A percentile compares a stretch with the other conserved stretches of the same genome.
These are phyloP conservation scores for Nephrotoma guestfalica DNA, from an alignment of 2,888 invertebrate species.

Conservation along the genomic window DNA sequence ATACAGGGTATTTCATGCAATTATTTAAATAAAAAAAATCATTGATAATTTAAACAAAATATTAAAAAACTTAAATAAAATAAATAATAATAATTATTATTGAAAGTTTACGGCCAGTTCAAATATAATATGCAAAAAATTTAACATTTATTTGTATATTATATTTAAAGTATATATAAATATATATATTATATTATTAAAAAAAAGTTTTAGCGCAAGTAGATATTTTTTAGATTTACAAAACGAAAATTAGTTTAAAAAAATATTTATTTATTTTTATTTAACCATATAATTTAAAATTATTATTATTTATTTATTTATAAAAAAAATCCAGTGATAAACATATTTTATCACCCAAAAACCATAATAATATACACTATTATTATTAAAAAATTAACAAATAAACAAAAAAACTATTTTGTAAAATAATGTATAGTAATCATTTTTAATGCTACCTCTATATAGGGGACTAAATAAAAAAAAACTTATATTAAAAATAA, in stretches of 20 bases:
- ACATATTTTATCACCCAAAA: not conserved
- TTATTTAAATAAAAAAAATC: constrained; percentile 42
- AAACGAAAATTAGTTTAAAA: not conserved
- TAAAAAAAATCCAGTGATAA: not conserved
- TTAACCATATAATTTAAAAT: not conserved
- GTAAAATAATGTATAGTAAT: constrained; percentile 5
- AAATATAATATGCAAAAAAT: not conserved
- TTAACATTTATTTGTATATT: not conserved
- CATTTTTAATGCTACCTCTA: constrained; percentile 7
- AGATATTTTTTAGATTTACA: not conserved
- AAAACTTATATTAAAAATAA: constrained; percentile 2
- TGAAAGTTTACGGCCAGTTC: constrained; percentile 1
- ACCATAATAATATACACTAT: not conserved
- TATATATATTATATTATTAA: not conserved
- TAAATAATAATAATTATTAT: constrained; percentile 3
- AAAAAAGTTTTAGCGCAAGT: not conserved
- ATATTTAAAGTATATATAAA: not conserved
- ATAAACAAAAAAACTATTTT: not conserved
- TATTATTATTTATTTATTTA: not conserved
- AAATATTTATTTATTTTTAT: not conserved
- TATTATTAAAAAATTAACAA: not conserved
- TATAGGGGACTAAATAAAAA: constrained; percentile 1
- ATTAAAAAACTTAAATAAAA: not conserved
- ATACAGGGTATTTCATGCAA: constrained; percentile 92
- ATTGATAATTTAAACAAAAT: not conserved